These are phyloP conservation scores for Danaus plexippus DNA, from an alignment of 1,140 invertebrate genomes.

Conservation along the genomic window DNA sequence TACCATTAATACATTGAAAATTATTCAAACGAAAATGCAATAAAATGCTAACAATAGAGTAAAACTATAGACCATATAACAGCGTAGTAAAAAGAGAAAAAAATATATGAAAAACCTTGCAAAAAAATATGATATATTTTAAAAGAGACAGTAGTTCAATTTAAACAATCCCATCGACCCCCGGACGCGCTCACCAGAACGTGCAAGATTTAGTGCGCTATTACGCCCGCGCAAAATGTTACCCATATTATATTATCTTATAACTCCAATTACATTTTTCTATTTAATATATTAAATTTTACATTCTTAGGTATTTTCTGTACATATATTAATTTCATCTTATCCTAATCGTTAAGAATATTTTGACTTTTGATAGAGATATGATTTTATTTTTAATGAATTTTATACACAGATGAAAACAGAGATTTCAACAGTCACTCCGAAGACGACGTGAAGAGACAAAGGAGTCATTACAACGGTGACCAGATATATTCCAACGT, in stretches of 20 bases:
- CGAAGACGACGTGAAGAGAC: slow-evolving; percentile 89
- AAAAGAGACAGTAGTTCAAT: too few species aligned
- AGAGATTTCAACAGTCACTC: slow-evolving; percentile 86
- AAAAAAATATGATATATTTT: too few species aligned
- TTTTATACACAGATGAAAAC: slow-evolving; percentile 81
- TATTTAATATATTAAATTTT: background rate
- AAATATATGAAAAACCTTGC: background rate
- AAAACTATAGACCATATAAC: too few species aligned
- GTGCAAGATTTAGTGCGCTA: slow-evolving; percentile 59
- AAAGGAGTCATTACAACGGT: slow-evolving; percentile 89
- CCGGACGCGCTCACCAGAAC: slow-evolving; percentile 42
- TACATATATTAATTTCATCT: slow-evolving; percentile 12
- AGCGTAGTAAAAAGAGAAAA: too few species aligned
- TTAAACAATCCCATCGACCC: slow-evolving; percentile 5
- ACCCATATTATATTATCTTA: slow-evolving; percentile 55
- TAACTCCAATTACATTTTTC: slow-evolving; percentile 43
- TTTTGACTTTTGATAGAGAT: background rate
- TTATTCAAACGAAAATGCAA: too few species aligned
- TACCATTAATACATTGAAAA: too few species aligned
- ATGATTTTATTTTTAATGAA: too few species aligned
- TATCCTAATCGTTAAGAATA: background rate
- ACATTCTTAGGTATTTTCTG: slow-evolving; percentile 5
- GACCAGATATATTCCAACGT: slow-evolving; percentile 91
- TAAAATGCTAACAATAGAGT: too few species aligned
- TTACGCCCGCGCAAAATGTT: slow-evolving; percentile 58